Conservation (phyloP, 2,888 invertebrate species). For the Meliscaeva auricollis region DNA sequence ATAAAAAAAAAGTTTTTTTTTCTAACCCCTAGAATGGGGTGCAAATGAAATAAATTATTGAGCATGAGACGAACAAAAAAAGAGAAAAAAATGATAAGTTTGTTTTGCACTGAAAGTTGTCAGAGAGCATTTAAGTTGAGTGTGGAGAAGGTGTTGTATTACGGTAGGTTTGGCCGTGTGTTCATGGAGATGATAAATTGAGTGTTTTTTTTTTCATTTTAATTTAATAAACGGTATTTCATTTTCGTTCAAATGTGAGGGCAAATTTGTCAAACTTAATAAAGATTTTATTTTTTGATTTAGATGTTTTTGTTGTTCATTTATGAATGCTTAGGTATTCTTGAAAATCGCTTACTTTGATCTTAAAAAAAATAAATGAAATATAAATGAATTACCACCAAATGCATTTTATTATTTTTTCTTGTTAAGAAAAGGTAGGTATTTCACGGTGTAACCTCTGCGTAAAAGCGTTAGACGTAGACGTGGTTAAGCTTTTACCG, state of each 20-base stretch:
- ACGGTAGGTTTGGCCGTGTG: slow-evolving; percentile 40
- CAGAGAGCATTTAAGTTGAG: slow-evolving; percentile 49
- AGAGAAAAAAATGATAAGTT: slow-evolving; percentile 59
- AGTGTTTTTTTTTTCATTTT: slow-evolving; percentile 23
- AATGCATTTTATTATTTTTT: too few relatives aligned
- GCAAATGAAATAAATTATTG: slow-evolving; percentile 58
- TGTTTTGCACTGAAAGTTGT: slow-evolving; percentile 64
- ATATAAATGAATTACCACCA: too few relatives aligned
- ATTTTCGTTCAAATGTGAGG: slow-evolving; percentile 23
- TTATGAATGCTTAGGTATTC: neutral
- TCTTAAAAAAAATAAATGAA: too few relatives aligned
- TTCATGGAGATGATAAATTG: slow-evolving; percentile 61
- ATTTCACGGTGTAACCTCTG: too few relatives aligned
- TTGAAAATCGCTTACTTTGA: too few relatives aligned
- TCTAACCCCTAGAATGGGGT: slow-evolving; percentile 51
- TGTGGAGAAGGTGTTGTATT: slow-evolving; percentile 63
- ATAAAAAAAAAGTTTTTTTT: slow-evolving; percentile 56
- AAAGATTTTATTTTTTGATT: slow-evolving; percentile 49
- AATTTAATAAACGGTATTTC: slow-evolving; percentile 50
- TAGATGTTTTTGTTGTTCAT: slow-evolving; percentile 1
- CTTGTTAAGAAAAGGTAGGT: too few relatives aligned
- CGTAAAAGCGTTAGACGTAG: too few relatives aligned
- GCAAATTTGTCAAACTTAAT: slow-evolving; percentile 64
- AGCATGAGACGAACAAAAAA: slow-evolving; percentile 30
- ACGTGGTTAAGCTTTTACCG: too few relatives aligned